Evolutionary conservation across 2,797 vertebrate genomes (phyloP), one percentile per base, ranked within the genome.

Genomic region (Bradypodion ventrale): DNA sequence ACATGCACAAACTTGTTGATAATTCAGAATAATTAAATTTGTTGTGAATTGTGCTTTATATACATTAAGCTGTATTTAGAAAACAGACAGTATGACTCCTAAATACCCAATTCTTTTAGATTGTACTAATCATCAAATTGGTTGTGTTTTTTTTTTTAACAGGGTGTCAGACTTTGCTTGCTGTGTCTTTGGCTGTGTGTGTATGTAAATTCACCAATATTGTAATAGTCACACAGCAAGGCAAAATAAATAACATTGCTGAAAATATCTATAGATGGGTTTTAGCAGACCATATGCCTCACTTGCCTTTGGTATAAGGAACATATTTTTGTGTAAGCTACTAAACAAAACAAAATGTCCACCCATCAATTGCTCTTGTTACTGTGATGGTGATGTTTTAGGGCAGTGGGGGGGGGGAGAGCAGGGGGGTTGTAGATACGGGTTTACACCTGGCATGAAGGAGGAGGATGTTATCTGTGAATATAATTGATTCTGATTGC

Each of bases 401-500:
- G 10, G 15, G 2, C 4, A 15, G 56, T 56, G 15, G 32, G 32
- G 8, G 15, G 2, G 29, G 1, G 1, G 15, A n/a, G 69, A 81
- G n/a, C n/a, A n/a, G n/a, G n/a, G 46, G 46, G 62, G n/a, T 59
- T n/a, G 70, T 44, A 32, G 80, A 59, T 63, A 25, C 29, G 35
- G 29, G 63, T 60, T 59, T 65, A 69, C 63, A 69, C 62, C 62
- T 85, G 65, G 40, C 40, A 70, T 76, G 52, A 46, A 70, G 52
- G 42, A 62, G 35, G 32, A 85, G 21, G 37, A 76, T 81, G 32
- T 75, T 69, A 60, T 69, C 60, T 76, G 63, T 63, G 73, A 81
- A 70, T 52, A 81, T 85, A 85, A 85, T 81, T 32, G 40, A 81
- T 81, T 76, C 42, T 81, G 84, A 85, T 85, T 76, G 73, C 73